Conservation (phyloP, 2,113 vertebrate genomes). For the Nymphicus hollandicus region DNA sequence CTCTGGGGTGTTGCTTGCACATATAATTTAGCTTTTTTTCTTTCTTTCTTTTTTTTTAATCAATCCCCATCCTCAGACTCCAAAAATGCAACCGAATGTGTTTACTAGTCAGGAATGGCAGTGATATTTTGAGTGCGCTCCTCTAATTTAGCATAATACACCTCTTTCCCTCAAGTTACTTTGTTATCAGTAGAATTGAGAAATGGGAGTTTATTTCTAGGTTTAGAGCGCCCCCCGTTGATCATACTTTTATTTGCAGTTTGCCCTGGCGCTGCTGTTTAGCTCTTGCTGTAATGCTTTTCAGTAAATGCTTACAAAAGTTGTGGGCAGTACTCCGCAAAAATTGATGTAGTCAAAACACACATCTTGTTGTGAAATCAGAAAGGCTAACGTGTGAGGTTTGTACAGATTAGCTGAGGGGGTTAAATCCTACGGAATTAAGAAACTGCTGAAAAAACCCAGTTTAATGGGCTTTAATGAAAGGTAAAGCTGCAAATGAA, state of each 20-base stretch:
- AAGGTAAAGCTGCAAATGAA: not conserved
- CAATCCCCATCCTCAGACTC: not conserved
- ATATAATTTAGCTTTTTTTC: not conserved
- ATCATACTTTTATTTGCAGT: not conserved
- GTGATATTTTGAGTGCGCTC: not conserved
- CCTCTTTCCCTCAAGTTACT: not conserved
- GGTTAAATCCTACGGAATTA: not conserved
- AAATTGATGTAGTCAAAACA: not conserved
- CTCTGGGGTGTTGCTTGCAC: not conserved
- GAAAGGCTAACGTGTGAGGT: not conserved
- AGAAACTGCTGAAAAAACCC: not conserved
- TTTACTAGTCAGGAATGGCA: not conserved
- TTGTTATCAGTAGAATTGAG: not conserved
- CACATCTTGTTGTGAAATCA: not conserved
- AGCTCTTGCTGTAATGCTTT: not conserved
- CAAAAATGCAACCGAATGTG: accelerated
- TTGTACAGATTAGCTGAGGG: not conserved
- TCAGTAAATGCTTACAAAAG: no score
- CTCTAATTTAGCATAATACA: not conserved
- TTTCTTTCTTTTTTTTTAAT: not conserved
- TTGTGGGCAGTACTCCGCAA: accelerated
- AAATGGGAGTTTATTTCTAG: not conserved
- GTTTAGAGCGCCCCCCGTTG: constrained; percentile 10
- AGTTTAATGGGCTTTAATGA: not conserved
- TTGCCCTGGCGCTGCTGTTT: not conserved